Percentiles rank a stretch among this genome's conserved stretches.
These are phyloP conservation scores for Lepisosteus osseus DNA, from an alignment of 2,113 vertebrate genomes.

Conservation along the genomic window DNA sequence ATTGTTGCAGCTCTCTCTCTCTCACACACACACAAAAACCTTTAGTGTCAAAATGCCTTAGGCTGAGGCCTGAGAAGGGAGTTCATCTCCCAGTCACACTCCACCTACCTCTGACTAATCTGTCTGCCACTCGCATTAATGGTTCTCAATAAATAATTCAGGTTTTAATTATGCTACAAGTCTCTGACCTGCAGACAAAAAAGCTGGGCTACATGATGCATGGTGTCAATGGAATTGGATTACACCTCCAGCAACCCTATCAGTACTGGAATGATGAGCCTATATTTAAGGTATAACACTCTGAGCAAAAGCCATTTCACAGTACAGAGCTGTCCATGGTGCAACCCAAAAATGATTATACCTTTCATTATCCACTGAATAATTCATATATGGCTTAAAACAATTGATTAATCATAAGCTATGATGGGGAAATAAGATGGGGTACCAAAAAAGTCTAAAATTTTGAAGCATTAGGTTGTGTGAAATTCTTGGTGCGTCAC, in stretches of 20 bases:
- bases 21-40: too few relatives aligned
- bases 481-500: too few relatives aligned
- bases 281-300: slow-evolving; percentile 8
- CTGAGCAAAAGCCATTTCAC: not conserved
- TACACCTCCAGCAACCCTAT: slow-evolving; percentile 35
- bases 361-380: too few relatives aligned
- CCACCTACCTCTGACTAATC: slow-evolving; percentile 62
- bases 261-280: not conserved
- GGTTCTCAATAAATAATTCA: slow-evolving; percentile 83
- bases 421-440: too few relatives aligned
- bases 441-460: too few relatives aligned
- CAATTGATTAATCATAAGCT: too few relatives aligned
- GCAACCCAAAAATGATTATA: too few relatives aligned
- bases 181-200: slow-evolving; percentile 57
- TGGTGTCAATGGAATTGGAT: slow-evolving; percentile 35
- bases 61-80: slow-evolving; percentile 19
- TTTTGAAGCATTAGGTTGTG: too few relatives aligned
- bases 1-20: too few relatives aligned
- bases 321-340: too few relatives aligned
- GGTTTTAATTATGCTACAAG: slow-evolving; percentile 79
- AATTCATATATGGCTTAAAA: too few relatives aligned
- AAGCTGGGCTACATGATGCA: slow-evolving; percentile 26
- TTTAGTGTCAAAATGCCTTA: too few relatives aligned
- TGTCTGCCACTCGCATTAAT: slow-evolving; percentile 62
- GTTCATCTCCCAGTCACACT: slow-evolving; percentile 49